phyloP scores from a whole-genome alignment of 2,797 vertebrate species.

The Parotocinclus haroldoi region DNA sequence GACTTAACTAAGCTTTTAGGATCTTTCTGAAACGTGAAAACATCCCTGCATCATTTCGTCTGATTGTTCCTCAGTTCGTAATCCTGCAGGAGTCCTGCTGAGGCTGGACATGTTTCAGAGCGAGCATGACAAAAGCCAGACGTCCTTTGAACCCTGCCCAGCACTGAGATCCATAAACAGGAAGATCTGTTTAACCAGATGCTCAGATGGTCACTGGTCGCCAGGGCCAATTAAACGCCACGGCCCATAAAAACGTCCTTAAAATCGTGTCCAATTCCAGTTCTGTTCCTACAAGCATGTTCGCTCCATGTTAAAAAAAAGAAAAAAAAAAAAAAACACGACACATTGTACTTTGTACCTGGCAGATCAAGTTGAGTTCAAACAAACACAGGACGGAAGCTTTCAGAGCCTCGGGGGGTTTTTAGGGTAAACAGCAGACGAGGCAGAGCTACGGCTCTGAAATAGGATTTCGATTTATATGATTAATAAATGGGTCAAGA shows the following conservation, averaged over 20 bases:
- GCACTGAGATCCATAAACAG: conserved; percentile 15
- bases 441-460: too few relatives aligned
- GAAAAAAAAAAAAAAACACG: too few relatives aligned
- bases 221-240: not conserved
- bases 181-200: conserved; percentile 21
- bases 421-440: too few relatives aligned
- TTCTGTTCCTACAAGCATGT: conserved; percentile 9
- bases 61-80: too few relatives aligned
- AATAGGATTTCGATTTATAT: too few relatives aligned
- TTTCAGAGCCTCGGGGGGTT: too few relatives aligned
- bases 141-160: conserved; percentile 36
- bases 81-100: conserved; percentile 8
- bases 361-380: not conserved
- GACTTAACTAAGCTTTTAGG: too few relatives aligned
- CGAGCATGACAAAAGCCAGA: conserved; percentile 11
- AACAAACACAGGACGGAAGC: too few relatives aligned
- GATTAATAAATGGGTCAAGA: too few relatives aligned
- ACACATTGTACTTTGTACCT: conserved; percentile 14
- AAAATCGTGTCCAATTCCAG: conserved; percentile 29
- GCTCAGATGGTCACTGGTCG: conserved; percentile 6
- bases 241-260: conserved; percentile 3
- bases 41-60: too few relatives aligned
- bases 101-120: too few relatives aligned
- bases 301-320: conserved; percentile 27
- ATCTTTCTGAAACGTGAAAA: too few relatives aligned